Base-by-base conservation (phyloP, 2,797 vertebrate genomes). In the Artibeus jamaicensis region DNA sequence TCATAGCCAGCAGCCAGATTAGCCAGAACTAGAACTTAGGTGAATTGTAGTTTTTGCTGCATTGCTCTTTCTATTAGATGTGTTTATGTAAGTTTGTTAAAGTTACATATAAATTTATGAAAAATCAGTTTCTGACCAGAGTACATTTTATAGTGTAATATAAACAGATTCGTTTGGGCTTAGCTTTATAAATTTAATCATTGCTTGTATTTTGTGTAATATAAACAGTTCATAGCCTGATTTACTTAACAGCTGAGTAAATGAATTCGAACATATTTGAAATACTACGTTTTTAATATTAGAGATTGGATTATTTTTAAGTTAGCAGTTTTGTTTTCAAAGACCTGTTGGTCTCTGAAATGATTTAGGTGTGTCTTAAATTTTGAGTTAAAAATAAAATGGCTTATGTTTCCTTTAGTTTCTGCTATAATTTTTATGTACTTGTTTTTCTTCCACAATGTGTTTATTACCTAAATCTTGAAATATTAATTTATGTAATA, bases 101-200 rank as follows among this genome's bases (percentile, higher is more conserved):
- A 93, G 37, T 94, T 93, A 57, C 8, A 87, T 37, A 8, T 48
- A 88, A 53, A 42, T 86, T 77, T 83, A 79, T 92, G 68, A 78
- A 93, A 94, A 94, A 78, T 91, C 22, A 67, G 12, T 73, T 96
- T 94, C 65, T 77, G 48, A 76, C 74, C 26, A 71, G 32, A 86
- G 48, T 93, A 92, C 81, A 96, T 93, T 94, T 94, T 93, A 73
- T 95, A 86, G n/a, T 94, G 37, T 39, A 73, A 86, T 95, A 89
- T 86, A 37, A 93, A 77, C 26, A 95, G 42, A 67, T 88, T 89
- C 86, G 22, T 89, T 88, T 92, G 42, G 50, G 11, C 73, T 82
- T 87, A 67, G 22, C 39, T 94, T 93, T 92, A 76, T 93, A 81
- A 50, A 83, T 93, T 76, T 87, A 95, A 84, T 88, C 44, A 37